Base-by-base conservation (phyloP, 2,113 vertebrate species). In the Plecturocebus donacophilus region DNA sequence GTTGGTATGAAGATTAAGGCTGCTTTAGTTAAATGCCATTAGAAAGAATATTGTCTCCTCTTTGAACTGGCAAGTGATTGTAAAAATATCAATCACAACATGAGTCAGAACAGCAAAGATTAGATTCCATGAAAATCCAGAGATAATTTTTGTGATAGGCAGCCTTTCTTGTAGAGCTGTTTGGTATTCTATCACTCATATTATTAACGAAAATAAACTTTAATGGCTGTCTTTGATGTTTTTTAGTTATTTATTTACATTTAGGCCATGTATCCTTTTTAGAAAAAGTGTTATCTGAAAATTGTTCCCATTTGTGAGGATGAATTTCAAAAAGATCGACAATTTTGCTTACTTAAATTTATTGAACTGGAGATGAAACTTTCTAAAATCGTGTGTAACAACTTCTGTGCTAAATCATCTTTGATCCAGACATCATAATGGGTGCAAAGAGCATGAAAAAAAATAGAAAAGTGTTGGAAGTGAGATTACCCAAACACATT, bases 271-370 rank as follows among this genome's bases (percentile, higher is more conserved):
- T 12, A 19, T 75, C 40, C 40, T 91, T 90, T 87, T 45, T 81
- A 89, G 79, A 66, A 88, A 97, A 92, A 20, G 40, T 49, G 17
- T 92, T 71, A 83, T 45, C 76, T 58, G 70, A 81, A 90, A 75
- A 56, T 54, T 40, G 4, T 58, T 90, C 38, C 66, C 61, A 30
- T 92, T 81, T 45, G 52, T 86, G 47, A 95, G 42, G 70, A 49
- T 90, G 66, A 76, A 77, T 85, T 94, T 90, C 52, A 17, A 86
- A 54, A 90, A 95, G 13, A 58, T 54, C 35, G 38, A 54, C 54
- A 61, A 58, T n/a, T 87, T 86, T 90, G 75, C 81, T 86, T 32
- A 77, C 30, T 96, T 54, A 23, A 77, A 76, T 93, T 94, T 76
- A 54, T 85, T 80, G 61, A 93, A 81, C 40, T 87, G 17, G 40